Evolutionary conservation across 2,113 vertebrate genomes (phyloP).

Genomic region (Gallinago jamesoni): DNA sequence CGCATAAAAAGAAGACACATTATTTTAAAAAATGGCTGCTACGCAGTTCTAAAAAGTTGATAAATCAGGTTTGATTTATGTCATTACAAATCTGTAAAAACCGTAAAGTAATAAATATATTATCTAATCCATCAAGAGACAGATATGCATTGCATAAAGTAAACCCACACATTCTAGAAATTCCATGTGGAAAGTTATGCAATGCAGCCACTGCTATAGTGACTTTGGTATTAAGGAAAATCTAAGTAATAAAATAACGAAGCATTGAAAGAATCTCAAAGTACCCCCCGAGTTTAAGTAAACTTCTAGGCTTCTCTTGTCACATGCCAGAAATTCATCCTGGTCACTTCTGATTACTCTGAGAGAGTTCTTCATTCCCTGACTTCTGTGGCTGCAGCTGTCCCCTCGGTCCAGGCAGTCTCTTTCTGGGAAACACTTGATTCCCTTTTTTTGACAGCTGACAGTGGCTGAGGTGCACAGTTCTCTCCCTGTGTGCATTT

Average conservation of each 20-base stretch:
- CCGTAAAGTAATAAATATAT: not conserved
- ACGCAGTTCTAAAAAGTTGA: not conserved
- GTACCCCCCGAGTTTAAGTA: not conserved
- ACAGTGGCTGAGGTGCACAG: not conserved
- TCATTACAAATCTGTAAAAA: not conserved
- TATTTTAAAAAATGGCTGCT: not conserved
- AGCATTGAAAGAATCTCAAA: not conserved
- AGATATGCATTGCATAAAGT: not conserved
- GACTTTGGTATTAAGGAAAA: not conserved
- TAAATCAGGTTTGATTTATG: not conserved
- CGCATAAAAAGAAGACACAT: not conserved
- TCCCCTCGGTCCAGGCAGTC: not conserved
- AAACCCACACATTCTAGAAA: not conserved
- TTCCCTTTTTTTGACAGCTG: not conserved
- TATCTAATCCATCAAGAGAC: not conserved
- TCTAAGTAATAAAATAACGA: not conserved
- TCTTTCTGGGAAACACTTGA: not conserved
- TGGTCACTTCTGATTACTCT: not conserved
- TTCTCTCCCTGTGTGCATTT: not conserved
- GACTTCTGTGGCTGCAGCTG: not conserved
- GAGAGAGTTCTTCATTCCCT: not conserved
- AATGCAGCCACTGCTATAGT: not conserved
- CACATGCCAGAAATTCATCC: not conserved
- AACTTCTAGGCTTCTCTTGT: not conserved
- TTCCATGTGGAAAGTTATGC: not conserved